Base-by-base conservation (phyloP, 2,797 vertebrate genomes). In the Gadopsis marmoratus region DNA sequence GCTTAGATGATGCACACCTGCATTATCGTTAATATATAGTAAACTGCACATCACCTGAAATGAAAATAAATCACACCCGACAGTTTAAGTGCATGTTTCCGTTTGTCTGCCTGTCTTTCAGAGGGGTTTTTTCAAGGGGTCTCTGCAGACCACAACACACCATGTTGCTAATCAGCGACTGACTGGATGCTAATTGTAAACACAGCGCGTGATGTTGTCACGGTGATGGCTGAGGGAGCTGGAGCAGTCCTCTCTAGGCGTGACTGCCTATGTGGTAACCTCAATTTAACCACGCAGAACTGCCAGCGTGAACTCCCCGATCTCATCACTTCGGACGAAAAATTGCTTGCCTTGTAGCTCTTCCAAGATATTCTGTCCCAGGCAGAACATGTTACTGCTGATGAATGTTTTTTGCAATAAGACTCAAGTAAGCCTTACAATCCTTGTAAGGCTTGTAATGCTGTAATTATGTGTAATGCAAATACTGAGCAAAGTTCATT, bases 151-250 rank as follows among this genome's bases (percentile, higher is more conserved):
- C 71, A 45, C 70, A 58, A 53, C 74, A 75, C 64, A 63, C 47
- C 37, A 14, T 17, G 71, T 54, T 63, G 56, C 72, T 77, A 79
- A 88, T 88, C 82, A 75, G 73, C 31, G 16, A 81, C 26, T 54
- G 74, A 72, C 72, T 83, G 83, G 78, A 91, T 79, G 86, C 85
- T 92, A 88, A 92, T 90, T 90, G 85, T 79, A 82, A 91, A 79
- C 83, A 56, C 55, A 53, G 79, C 45, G 74, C 73, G 74, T 75
- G 86, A 35, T 83, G 88, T 91, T 89, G 91, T 91, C 86, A 92
- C 88, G 65, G 92, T 65, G 90, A 91, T 53, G 74, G 73, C 45
- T 10, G 79, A 45, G 1, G 71, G 73, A 76, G 86, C 60, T 51
- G 35, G 48, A 76, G 82, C 73, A 76, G 70, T 41, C 80, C 61